Base-by-base conservation (phyloP, 1,140 invertebrate genomes). In the Caenorhabditis inopinata region DNA sequence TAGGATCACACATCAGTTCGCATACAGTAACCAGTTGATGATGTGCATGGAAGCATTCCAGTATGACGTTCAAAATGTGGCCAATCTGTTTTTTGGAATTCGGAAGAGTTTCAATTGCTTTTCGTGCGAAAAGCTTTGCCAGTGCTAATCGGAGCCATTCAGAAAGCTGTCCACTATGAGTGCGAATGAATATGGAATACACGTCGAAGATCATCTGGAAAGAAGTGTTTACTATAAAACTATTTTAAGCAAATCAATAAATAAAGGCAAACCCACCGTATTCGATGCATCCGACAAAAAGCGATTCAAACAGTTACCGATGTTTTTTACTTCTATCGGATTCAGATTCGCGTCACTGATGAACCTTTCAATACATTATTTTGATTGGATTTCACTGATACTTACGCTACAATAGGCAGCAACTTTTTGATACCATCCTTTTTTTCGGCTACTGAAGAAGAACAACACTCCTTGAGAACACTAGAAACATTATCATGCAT, bases 31-130 rank as follows among this genome's bases (percentile, higher is more conserved):
- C 32, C 29, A 68, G 32, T 68, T 68, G 58, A 21, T 68, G 58
- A 68, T 68, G 58, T 21, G 58, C 58, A 68, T 68, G 35, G 58
- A 68, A 68, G n/a, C 58, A 68, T 68, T 68, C 58, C 5, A 68
- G n/a, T 11, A 68, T 68, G 25, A 68, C 58, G 27, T 68, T 68
- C 32, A 68, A 25, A 21, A 32, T 68, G 12, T 68, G 32, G 3
- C 32, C 32, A 14, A 68, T 68, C 21, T 68, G 58, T 68, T 68
- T 68, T 68, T 68, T 68, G n/a, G 58, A 21, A 9, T 68, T 68
- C n/a, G 58, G 58, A 18, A 68, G 58, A 21, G 32, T 21, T 38
- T 68, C 58, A 2, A 32, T 18, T 3, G 58, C 58, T 68, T 68
- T 68, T 42, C 58, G 58, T 21, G 58, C 58, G 23, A 68, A 68